These are phyloP conservation scores for Otus scops DNA, from an alignment of 2,797 vertebrate species.

Conservation along the genomic window DNA sequence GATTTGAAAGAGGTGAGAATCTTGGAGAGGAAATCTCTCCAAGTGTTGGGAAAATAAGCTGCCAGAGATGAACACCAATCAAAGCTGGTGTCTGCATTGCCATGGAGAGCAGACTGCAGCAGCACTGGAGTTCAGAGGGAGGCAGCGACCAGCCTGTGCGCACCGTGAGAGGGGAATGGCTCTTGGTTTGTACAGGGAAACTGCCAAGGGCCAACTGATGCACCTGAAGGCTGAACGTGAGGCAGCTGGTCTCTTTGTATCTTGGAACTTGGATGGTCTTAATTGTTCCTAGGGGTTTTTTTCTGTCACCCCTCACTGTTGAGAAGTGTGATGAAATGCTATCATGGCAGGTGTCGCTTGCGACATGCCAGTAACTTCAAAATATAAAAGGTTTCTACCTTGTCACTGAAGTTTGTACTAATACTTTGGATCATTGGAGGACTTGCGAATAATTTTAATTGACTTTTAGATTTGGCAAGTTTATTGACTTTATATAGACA, in stretches of 20 bases:
- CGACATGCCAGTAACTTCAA: not conserved
- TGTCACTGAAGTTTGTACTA: not conserved
- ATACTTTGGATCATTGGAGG: not conserved
- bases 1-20: not conserved
- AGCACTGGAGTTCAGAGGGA: rapidly evolving
- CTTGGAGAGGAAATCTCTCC: not conserved
- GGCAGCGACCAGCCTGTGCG: not conserved
- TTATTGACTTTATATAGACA: not conserved
- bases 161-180: not conserved
- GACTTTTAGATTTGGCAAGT: not conserved
- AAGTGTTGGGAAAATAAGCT: not conserved
- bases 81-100: not conserved
- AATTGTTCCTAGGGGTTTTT: not conserved
- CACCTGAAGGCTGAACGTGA: not conserved
- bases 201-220: not conserved
- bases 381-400: not conserved
- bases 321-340: not conserved
- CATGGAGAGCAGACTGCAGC: not conserved
- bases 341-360: not conserved
- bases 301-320: not conserved
- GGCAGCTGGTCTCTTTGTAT: not conserved
- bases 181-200: not conserved
- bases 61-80: not conserved
- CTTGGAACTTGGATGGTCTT: not conserved
- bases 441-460: not conserved